phyloP scores from a whole-genome alignment of 2,888 invertebrate genomes.

The Heterodera filipjevi region DNA sequence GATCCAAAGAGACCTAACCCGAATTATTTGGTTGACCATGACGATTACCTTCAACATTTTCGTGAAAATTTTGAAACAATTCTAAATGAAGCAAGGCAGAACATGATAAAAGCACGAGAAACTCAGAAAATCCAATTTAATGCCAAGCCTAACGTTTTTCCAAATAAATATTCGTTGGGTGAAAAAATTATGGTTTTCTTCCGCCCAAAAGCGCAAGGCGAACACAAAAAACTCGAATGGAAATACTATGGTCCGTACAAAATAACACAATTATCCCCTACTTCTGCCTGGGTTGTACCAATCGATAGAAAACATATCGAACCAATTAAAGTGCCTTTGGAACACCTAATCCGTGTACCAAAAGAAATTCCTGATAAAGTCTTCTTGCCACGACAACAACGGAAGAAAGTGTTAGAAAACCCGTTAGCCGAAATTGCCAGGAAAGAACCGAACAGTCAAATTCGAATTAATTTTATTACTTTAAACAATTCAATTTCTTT shows the following conservation, averaged over 20 bases:
- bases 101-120: not conserved
- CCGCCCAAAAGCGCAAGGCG: not conserved
- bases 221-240: not conserved
- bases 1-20: not conserved
- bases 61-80: not conserved
- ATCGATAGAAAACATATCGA: not conserved
- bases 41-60: not conserved
- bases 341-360: not conserved
- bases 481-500: too few relatives aligned
- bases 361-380: not conserved
- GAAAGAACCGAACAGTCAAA: too few relatives aligned
- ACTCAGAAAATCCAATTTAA: not conserved
- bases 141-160: not conserved
- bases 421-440: too few relatives aligned
- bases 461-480: too few relatives aligned
- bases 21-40: not conserved
- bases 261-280: not conserved
- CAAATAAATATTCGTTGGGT: not conserved
- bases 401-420: not conserved
- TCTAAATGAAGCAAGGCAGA: not conserved
- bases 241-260: not conserved
- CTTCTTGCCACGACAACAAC: not conserved
- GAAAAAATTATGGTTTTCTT: not conserved
- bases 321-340: not conserved
- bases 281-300: not conserved